Base-by-base conservation (phyloP, 2,797 vertebrate genomes). In the Chrosomus eos region DNA sequence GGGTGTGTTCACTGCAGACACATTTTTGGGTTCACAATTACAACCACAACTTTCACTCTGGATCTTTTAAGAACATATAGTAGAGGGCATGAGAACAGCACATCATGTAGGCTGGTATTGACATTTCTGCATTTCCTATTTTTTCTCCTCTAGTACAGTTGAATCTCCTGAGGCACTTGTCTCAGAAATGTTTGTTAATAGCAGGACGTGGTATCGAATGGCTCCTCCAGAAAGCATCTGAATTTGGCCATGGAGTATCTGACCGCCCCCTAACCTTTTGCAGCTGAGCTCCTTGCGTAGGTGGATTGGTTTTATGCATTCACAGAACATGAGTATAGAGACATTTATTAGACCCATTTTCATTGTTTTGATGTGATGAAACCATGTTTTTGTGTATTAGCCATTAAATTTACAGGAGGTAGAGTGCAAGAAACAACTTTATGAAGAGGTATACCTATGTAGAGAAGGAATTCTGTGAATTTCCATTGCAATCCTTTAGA, bases 121-220 rank as follows among this genome's bases (percentile, higher is more conserved):
- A 81, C 31, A 81, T 81, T 84, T 72, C 45, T 73, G 73, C 33
- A 10, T 75, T 51, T 82, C 16, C 36, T 36, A 14, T 58, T 58
- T 73, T 31, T 33, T 7, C 36, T 28, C 10, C 23, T n/a, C 43
- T 28, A 38, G 18, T 80, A 66, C 87, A 85, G 74, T 83, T 85
- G 85, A 80, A 81, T 58, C 72, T 86, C 72, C 73, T 40, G 53
- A 88, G 36, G 86, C 19, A 10, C 77, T 78, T 26, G 62, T 77
- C 64, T 38, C 80, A 71, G 55, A 70, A 74, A 79, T 71, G 84
- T 88, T 87, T 82, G 45, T 76, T 83, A 85, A 81, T 81, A 60
- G 58, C 80, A 33, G 85, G 80, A 72, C 51, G 80, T 85, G 67
- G 76, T 85, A 86, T 89, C 66, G 51, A 83, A 78, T 88, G 78